Base-by-base conservation (phyloP, 2,113 vertebrate species). In the Synchiropus splendidus region DNA sequence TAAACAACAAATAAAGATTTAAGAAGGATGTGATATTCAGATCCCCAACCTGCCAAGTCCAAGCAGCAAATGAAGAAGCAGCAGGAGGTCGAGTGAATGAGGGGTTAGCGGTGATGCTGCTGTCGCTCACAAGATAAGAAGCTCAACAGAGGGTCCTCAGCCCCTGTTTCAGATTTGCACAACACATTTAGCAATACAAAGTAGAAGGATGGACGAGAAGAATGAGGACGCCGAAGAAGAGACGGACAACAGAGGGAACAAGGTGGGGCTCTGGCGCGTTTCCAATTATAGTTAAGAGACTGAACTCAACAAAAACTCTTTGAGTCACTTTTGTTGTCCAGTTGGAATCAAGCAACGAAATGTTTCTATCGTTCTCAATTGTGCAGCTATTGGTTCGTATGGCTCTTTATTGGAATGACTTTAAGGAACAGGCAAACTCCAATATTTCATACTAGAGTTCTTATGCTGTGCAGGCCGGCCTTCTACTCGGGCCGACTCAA, bases 181-280 rank as follows among this genome's bases (percentile, higher is more conserved):
- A 83, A 83, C 68, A 86, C 77, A 84, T 75, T 74, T 72, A 74
- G 78, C 70, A 42, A 61, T 48, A 72, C 48, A 43, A 74, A 53
- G 61, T 54, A 54, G 38, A 55, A 54, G 46, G 53, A 76, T 77
- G 69, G 61, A 71, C 63, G 61, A 71, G 68, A 53, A 67, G 62
- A 57, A 81, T 85, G 83, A 70, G 40, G 78, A 72, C 79, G 70
- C 66, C 69, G 54, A 59, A 59, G 64, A 52, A 66, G 11, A 67
- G 61, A 39, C 48, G 51, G 69, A 67, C 66, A 51, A 66, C 71
- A 80, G 78, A 81, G 76, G 77, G 76, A 78, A 75, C 72, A 48
- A 65, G 61, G 43, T 60, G 35, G 75, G 64, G 58, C 49, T 54
- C 66, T 73, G 61, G 61, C 69, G 74, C 61, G 54, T 38, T 43